These are phyloP conservation scores for Trachymyrmex cornetzi DNA, from an alignment of 1,140 invertebrate genomes.

Conservation along the genomic window DNA sequence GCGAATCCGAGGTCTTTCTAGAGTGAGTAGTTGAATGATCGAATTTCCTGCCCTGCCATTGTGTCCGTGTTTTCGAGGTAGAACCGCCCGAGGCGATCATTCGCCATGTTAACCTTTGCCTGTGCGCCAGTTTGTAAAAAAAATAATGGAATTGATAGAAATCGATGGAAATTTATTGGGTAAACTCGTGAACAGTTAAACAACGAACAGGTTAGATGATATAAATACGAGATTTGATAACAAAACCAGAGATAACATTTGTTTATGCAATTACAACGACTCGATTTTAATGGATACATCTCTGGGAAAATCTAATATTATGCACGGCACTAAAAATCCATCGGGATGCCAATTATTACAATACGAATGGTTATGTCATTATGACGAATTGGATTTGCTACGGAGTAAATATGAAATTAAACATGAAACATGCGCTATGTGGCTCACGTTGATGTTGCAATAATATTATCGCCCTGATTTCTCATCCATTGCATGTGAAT, in stretches of 20 bases:
- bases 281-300: not conserved
- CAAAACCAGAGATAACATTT: not conserved
- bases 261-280: conserved; percentile 2
- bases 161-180: conserved; percentile 4
- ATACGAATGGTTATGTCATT: conserved; percentile 30
- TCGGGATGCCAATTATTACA: not conserved
- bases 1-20: conserved; percentile 90
- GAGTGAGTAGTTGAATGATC: conserved; percentile 87
- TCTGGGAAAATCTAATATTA: conserved; percentile 18
- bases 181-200: not conserved
- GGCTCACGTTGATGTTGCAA: conserved; percentile 10
- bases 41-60: conserved; percentile 20
- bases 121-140: not conserved
- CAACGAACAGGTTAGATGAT: no score
- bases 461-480: not conserved
- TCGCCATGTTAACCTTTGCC: not conserved
- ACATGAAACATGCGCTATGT: not conserved
- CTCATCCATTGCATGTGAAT: not conserved
- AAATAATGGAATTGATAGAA: not conserved
- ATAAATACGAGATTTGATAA: not conserved
- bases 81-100: conserved; percentile 2
- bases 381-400: conserved; percentile 39
- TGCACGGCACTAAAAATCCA: conserved; percentile 1
- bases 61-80: conserved; percentile 25
- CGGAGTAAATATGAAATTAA: conserved; percentile 3